phyloP scores from a whole-genome alignment of 1,140 invertebrate genomes.

The Nymphalis io region DNA sequence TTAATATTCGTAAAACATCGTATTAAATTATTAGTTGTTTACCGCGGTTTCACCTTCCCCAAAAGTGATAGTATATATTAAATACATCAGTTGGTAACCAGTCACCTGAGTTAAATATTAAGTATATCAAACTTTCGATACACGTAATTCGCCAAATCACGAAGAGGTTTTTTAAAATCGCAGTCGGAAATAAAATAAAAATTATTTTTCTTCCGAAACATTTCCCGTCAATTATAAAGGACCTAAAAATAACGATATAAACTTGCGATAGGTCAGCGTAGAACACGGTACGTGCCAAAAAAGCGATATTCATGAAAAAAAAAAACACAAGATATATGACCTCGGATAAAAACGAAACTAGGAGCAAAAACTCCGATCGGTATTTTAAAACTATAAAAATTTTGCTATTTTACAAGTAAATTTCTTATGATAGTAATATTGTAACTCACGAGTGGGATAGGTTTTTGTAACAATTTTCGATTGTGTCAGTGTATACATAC shows the following conservation, averaged over 20 bases:
- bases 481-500: no score
- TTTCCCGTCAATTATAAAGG: slow-evolving; percentile 21
- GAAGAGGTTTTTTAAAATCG: background rate
- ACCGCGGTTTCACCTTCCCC: no score
- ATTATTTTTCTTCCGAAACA: background rate
- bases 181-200: background rate
- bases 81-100: no score
- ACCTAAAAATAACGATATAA: slow-evolving; percentile 14
- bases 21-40: no score
- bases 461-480: no score
- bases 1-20: no score
- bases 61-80: no score
- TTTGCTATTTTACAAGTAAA: background rate
- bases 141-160: background rate
- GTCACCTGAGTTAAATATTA: no score
- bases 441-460: no score
- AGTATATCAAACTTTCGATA: background rate
- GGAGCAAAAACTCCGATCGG: background rate
- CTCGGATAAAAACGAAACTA: slow-evolving; percentile 1
- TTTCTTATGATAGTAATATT: no score
- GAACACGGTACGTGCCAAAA: slow-evolving; percentile 20
- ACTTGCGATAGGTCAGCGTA: slow-evolving; percentile 11
- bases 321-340: slow-evolving; percentile 17
- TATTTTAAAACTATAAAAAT: background rate
- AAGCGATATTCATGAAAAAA: slow-evolving; percentile 4